A percentile compares a stretch with the other conserved stretches of the same genome.
These are phyloP conservation scores for Cardiocondyla obscurior DNA, from an alignment of 1,140 invertebrate genomes.

Conservation along the genomic window DNA sequence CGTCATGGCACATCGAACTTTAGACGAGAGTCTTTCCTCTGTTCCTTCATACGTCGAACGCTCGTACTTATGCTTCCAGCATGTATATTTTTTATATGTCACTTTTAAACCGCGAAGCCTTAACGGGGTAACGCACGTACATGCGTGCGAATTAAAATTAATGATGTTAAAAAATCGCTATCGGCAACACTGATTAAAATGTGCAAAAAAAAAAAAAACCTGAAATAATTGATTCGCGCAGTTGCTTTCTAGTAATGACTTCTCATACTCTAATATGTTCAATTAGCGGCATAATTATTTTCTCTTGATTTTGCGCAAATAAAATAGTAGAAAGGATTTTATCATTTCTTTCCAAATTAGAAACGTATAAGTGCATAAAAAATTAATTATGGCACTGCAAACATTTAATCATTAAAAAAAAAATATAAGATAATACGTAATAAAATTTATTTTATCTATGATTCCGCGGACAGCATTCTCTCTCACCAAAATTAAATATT, in stretches of 20 bases:
- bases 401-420: neutral
- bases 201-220: neutral
- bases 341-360: neutral
- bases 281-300: neutral
- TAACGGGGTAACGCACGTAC: neutral
- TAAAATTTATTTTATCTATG: constrained; percentile 2
- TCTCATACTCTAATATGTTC: neutral
- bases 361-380: neutral
- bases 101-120: constrained; percentile 59
- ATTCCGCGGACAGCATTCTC: neutral
- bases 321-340: neutral
- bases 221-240: neutral
- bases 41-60: constrained; percentile 40
- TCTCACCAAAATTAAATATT: neutral
- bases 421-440: neutral
- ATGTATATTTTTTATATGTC: constrained; percentile 77
- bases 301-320: neutral
- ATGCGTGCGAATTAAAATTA: neutral
- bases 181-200: neutral
- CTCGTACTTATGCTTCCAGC: constrained; percentile 76
- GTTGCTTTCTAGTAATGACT: neutral
- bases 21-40: constrained; percentile 6
- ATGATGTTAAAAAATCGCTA: neutral
- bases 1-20: constrained; percentile 29
- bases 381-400: neutral